These are phyloP conservation scores for Accipiter badius DNA, from an alignment of 2,797 vertebrate species.

Conservation along the genomic window DNA sequence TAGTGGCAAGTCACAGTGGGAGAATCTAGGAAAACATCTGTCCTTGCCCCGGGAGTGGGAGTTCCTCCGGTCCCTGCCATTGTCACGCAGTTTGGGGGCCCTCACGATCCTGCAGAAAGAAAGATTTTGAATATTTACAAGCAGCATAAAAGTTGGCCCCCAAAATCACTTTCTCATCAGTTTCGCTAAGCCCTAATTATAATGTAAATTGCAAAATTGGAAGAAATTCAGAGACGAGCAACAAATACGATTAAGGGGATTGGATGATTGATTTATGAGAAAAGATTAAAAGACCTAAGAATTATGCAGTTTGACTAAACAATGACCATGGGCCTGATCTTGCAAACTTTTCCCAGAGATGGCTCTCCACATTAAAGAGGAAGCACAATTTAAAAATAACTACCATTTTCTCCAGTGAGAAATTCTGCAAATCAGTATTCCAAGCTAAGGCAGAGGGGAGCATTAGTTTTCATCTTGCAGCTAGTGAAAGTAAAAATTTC, in stretches of 20 bases:
- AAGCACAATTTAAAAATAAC: background rate
- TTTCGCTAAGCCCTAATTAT: constrained; percentile 60
- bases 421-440: constrained; percentile 15
- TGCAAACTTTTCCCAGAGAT: constrained; percentile 26
- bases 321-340: constrained; percentile 4
- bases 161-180: constrained; percentile 52
- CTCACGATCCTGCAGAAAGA: background rate
- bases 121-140: constrained; percentile 35
- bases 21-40: constrained; percentile 29
- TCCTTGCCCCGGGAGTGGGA: background rate
- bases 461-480: background rate
- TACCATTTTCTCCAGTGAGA: background rate
- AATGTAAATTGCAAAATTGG: constrained; percentile 59
- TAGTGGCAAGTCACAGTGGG: background rate
- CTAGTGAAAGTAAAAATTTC: background rate
- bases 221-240: constrained; percentile 55
- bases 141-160: constrained; percentile 30
- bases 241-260: constrained; percentile 21
- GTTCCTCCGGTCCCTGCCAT: background rate
- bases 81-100: background rate
- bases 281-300: constrained; percentile 46
- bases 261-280: constrained; percentile 51
- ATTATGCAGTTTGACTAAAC: constrained; percentile 30
- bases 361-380: background rate
- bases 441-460: background rate